Evolutionary conservation across 2,888 invertebrate genomes (phyloP), one percentile per base, ranked within the genome.

Genomic region (Philereme transversata): DNA sequence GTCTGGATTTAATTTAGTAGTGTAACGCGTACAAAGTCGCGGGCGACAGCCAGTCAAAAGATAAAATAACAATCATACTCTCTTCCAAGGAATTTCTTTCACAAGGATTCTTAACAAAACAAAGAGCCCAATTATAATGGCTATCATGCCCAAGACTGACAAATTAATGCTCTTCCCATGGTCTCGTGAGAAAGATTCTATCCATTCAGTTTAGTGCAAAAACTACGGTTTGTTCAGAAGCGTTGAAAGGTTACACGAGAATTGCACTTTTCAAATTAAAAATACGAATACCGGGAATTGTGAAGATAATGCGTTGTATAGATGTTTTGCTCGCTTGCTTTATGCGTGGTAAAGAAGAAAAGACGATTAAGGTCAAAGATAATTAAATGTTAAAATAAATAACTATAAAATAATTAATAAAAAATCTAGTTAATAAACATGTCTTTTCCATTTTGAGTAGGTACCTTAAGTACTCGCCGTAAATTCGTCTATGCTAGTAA

Each of bases 141-240:
- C 57, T 57, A 36, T 54, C 58, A 38, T 53, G 62, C 49, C 51
- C 49, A 47, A 48, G 57, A 54, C 55, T 45, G 57, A 67, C 71
- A 77, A 75, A 71, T 76, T 74, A 77, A 73, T 76, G 71, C 71
- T 79, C 76, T 88, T 90, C 89, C 88, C 88, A 90, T 84, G 86
- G 77, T 68, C 70, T 77, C 90, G 90, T 90, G 91, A 84, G 91
- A 90, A 90, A 87, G 85, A 88, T 88, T 86, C 86, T 88, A 87
- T 88, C 87, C 81, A 86, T 87, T 86, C 84, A 85, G 84, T 86
- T 87, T 85, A 81, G 84, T 82, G 81, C 83, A 87, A 89, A 88
- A 87, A 87, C 79, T 68, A 71, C 57, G 70, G 68, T 73, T 75
- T 76, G 77, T 83, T 87, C 79, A 81, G 82, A 84, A 86, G 82